Conservation (phyloP, 2,888 invertebrate genomes). For the Epiblema foenella region DNA sequence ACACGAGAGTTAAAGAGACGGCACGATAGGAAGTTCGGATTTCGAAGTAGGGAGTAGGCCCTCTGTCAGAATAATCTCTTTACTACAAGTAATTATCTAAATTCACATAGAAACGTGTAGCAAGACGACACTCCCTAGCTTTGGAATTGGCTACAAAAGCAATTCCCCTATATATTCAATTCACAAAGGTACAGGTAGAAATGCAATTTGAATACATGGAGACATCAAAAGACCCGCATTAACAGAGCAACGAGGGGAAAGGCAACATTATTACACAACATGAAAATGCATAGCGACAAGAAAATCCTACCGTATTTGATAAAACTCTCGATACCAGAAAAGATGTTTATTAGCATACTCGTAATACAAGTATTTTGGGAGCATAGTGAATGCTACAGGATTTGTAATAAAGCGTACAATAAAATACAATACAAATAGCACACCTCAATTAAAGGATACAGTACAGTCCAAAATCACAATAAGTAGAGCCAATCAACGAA, state of each 20-base stretch:
- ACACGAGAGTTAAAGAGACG: too few relatives aligned
- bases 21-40: too few relatives aligned
- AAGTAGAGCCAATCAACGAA: too few relatives aligned
- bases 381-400: background rate
- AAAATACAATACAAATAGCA: too few relatives aligned
- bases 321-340: conserved; percentile 44
- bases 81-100: background rate
- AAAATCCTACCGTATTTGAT: conserved; percentile 52
- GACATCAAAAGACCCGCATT: conserved; percentile 42
- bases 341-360: conserved; percentile 27
- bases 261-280: conserved; percentile 28
- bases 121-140: conserved; percentile 12
- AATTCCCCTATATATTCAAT: conserved; percentile 9
- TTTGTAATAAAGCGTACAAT: background rate
- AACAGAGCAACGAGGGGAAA: conserved; percentile 40
- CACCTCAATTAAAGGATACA: too few relatives aligned
- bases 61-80: background rate
- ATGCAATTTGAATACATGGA: conserved; percentile 43
- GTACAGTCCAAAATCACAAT: too few relatives aligned
- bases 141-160: conserved; percentile 26
- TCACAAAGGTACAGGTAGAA: conserved; percentile 13
- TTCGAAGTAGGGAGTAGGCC: too few relatives aligned
- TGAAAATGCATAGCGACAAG: conserved; percentile 38
- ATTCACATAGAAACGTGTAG: background rate
- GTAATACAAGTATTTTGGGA: background rate